These are phyloP conservation scores for Hippocampus kuda DNA, from an alignment of 2,797 vertebrate species.

Conservation along the genomic window DNA sequence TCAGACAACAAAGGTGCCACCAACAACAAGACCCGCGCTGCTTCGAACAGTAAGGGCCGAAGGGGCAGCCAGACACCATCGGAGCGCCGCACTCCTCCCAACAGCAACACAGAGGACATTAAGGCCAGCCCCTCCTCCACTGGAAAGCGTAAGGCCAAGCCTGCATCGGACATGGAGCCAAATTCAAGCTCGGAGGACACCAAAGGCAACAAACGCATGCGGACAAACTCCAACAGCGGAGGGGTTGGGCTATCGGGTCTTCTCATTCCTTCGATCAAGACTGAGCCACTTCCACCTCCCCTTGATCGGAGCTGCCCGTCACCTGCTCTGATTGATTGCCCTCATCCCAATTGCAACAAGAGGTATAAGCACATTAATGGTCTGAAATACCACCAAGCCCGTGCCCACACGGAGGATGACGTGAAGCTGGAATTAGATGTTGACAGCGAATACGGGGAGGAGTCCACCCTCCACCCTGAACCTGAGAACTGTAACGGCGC, in stretches of 20 bases:
- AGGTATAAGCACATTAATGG: constrained; percentile 99
- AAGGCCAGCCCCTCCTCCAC: constrained; percentile 91
- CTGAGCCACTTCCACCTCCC: constrained; percentile 70
- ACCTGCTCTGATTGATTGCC: constrained; percentile 95
- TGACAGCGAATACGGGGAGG: constrained; percentile 93
- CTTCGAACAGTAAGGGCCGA: constrained; percentile 90
- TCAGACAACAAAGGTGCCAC: constrained; percentile 81
- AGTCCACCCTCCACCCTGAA: constrained; percentile 82
- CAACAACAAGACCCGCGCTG: constrained; percentile 91
- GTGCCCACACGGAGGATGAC: constrained; percentile 88
- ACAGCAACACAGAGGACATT: constrained; percentile 80
- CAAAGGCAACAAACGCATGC: constrained; percentile 96
- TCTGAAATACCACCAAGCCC: constrained; percentile 97
- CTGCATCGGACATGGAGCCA: constrained; percentile 92
- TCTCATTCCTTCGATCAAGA: constrained; percentile 73
- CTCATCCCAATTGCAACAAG: constrained; percentile 98
- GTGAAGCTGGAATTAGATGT: constrained; percentile 88
- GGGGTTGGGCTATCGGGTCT: constrained; percentile 70
- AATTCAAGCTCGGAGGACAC: constrained; percentile 98
- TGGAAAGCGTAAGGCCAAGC: constrained; percentile 91
- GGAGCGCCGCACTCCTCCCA: constrained; percentile 84
- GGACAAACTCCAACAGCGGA: constrained; percentile 86
- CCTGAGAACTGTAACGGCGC: constrained; percentile 86
- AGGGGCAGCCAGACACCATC: constrained; percentile 95
- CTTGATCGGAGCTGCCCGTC: constrained; percentile 91